Evolutionary conservation across 2,797 vertebrate species (phyloP), one percentile per base, ranked within the genome.

Genomic region (Platyrinchus mystaceus): DNA sequence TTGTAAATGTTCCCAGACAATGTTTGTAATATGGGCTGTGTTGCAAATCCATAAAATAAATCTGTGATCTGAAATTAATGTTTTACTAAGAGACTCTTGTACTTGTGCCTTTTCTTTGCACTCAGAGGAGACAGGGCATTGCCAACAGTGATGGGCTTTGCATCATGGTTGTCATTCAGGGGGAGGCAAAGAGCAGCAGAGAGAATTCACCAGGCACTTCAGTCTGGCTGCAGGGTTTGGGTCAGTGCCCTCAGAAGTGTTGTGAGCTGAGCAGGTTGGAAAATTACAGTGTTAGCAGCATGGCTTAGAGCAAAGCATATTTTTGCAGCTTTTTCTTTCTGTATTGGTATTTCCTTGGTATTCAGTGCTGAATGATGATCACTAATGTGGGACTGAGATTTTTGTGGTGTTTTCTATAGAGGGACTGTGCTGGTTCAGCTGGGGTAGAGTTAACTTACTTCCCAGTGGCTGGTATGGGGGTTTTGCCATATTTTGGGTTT

Each of bases 1-100:
- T 98, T 98, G 97, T 98, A 98, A 98, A 98, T 98, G 98, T 98
- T 97, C 97, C 97, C 97, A 97, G 97, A 98, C 89, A 96, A 98
- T 98, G 98, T 98, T 98, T 98, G 98, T 98, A 98, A 97, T 98
- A 98, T 98, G 98, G 96, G 95, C 97, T 98, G 98, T 98, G 98
- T 98, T 98, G 95, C 97, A 98, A 98, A 97, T 97, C 97, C 97
- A 98, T 98, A 97, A 97, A 98, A 98, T 98, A 98, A 98, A 98
- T 94, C 96, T 98, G 97, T 98, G 98, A 98, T 97, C 97, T 97
- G 96, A 98, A 97, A 97, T 97, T 97, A 97, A 96, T 98, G 98
- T 98, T 98, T 98, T 98, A 97, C 98, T 98, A 98, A 97, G 94
- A 97, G 94, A 74, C 85, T 97, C 94, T 97, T 74, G 95, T 83